Evolutionary conservation across 2,888 invertebrate genomes (phyloP).

Genomic region (Dryomyza anilis): DNA sequence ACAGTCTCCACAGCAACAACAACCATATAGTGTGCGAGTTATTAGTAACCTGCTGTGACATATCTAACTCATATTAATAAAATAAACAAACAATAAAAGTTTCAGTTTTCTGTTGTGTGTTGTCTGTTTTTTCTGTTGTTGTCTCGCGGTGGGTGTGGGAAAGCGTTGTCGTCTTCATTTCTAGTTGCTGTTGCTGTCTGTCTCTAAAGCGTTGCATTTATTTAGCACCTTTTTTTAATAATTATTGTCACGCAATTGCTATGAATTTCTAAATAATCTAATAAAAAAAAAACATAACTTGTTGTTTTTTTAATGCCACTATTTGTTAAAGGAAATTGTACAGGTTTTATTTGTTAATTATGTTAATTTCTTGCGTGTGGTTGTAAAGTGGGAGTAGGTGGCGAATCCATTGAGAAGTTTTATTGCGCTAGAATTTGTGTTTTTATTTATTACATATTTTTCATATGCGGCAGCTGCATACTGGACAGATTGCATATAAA

Average conservation of each 20-base stretch:
- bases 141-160: constrained; percentile 8
- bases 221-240: background rate
- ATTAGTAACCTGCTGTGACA: constrained; percentile 16
- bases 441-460: too few relatives aligned
- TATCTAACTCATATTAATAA: constrained; percentile 12
- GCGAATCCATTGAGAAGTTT: too few relatives aligned
- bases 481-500: too few relatives aligned
- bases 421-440: too few relatives aligned
- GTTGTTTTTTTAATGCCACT: too few relatives aligned
- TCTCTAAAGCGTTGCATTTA: background rate
- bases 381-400: too few relatives aligned
- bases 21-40: background rate
- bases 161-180: too few relatives aligned
- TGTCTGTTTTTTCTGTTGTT: background rate
- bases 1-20: background rate
- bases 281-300: constrained; percentile 6
- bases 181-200: too few relatives aligned
- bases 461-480: too few relatives aligned
- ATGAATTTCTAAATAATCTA: constrained; percentile 26
- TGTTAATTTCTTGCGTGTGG: too few relatives aligned
- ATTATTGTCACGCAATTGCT: constrained; percentile 10
- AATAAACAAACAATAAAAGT: constrained; percentile 14
- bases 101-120: background rate
- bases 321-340: too few relatives aligned
- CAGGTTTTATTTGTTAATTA: too few relatives aligned